Evolutionary conservation across 2,888 invertebrate genomes (phyloP).

Genomic region (Sesamia inferens): DNA sequence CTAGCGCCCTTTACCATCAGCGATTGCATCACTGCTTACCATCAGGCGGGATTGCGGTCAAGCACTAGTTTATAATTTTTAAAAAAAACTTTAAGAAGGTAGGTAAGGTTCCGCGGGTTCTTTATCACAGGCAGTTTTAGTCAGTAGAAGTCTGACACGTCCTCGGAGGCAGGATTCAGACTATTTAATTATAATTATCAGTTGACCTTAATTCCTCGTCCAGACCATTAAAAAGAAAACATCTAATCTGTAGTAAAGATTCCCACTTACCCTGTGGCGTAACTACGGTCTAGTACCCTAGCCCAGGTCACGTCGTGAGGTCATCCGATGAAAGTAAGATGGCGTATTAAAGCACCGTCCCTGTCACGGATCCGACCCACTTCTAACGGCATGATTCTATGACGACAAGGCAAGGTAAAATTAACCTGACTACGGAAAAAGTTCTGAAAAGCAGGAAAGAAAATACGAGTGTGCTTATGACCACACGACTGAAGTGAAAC

Average conservation of each 20-base stretch:
- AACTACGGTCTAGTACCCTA: slow-evolving; percentile 57
- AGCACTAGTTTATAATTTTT: no score
- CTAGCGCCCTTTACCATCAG: no score
- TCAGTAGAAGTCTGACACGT: no score
- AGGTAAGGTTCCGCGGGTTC: no score
- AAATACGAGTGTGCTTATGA: no score
- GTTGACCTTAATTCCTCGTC: background rate
- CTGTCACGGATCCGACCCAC: slow-evolving; percentile 60
- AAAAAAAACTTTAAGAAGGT: no score
- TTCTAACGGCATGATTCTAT: slow-evolving; percentile 45
- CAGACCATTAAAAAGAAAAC: background rate
- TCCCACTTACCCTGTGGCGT: slow-evolving; percentile 56
- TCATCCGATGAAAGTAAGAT: slow-evolving; percentile 83
- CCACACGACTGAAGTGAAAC: no score
- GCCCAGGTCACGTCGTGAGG: slow-evolving; percentile 80
- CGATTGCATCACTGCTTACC: no score
- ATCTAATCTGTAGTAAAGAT: slow-evolving; percentile 19
- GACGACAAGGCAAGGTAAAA: slow-evolving; percentile 17
- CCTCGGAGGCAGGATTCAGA: background rate
- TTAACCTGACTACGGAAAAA: background rate
- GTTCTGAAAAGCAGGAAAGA: background rate
- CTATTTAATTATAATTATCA: background rate
- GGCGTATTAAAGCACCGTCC: slow-evolving; percentile 61
- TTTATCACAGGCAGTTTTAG: no score
- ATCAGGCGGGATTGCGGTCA: no score